phyloP scores from a whole-genome alignment of 2,797 vertebrate genomes.

The Rousettus madagascariensis region DNA sequence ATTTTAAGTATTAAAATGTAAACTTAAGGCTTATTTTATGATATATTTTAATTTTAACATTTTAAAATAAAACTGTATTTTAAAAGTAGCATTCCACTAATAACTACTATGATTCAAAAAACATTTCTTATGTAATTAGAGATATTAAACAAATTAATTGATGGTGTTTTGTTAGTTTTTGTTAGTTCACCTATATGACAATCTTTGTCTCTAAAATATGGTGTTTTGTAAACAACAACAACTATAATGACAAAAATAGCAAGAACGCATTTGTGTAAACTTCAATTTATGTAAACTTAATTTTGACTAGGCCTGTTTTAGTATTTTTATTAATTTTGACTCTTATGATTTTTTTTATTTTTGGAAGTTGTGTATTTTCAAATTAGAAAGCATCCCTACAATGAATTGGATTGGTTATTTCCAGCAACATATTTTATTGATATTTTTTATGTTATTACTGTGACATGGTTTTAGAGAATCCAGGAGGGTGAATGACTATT shows the following conservation, averaged over 20 bases:
- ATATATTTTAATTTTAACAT: neutral
- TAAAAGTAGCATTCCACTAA: neutral
- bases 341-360: neutral
- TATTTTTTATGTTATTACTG: neutral
- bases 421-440: neutral
- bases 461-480: neutral
- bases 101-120: neutral
- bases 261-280: neutral
- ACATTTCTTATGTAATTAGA: neutral
- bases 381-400: neutral
- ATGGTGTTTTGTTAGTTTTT: neutral
- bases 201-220: conserved; percentile 13
- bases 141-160: neutral
- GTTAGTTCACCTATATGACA: neutral
- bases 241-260: neutral
- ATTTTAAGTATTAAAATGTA: neutral
- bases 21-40: neutral
- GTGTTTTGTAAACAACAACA: neutral
- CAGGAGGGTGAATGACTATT: neutral
- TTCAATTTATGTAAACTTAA: neutral
- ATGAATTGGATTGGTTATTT: neutral
- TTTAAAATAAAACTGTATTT: conserved; percentile 1
- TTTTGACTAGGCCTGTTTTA: neutral
- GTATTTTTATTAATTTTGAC: conserved; percentile 31
- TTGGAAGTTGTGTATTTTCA: neutral